Evolutionary conservation across 2,113 vertebrate species (phyloP), one percentile per base, ranked within the genome.

Genomic region (Grammomys surdaster): DNA sequence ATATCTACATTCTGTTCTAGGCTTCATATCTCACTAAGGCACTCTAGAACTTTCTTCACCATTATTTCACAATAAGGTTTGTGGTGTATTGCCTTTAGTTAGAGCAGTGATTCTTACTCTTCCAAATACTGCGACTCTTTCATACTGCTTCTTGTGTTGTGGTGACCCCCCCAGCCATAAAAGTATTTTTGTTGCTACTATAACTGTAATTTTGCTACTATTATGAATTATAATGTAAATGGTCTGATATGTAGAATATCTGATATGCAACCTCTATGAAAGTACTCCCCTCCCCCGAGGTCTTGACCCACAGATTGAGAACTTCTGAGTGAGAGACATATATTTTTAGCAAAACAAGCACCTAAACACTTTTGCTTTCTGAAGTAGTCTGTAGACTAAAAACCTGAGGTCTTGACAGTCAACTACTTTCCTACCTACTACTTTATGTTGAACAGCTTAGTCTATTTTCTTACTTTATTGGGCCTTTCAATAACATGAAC

Each of bases 401-500:
- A 73, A 11, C n/a, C 78, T 46, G 82, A 85, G 33, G 67, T 92
- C 48, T 5, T 90, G 76, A 80, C 48, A 20, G 7, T 86, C 65
- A 85, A 19, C 12, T 77, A 33, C 13, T 78, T 65, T 22, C 36
- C 76, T 95, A 0, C 63, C 43, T 90, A 58, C 26, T 81, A 7
- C n/a, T 81, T 58, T 24, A 58, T 11, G 51, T 1, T n/a, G 78
- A 40, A 81, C 54, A 58, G 33, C 36, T 58, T 58, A 81, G 78
- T n/a, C 78, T 36, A 58, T n/a, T 81, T 26, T 54, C 19, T 20
- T 58, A 81, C 54, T 20, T n/a, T 58, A 24, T 28, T 65, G 56
- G 48, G 51, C 33, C 58, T 91, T 93, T 76, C 93, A 88, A 11
- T 82, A 90, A 95, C 91, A 60, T 40, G 3, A 67, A 76, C 69